A percentile compares a stretch with the other conserved stretches of the same genome.
Evolutionary conservation across 1,140 invertebrate species (phyloP).

Genomic region (Lepidurus apus): DNA sequence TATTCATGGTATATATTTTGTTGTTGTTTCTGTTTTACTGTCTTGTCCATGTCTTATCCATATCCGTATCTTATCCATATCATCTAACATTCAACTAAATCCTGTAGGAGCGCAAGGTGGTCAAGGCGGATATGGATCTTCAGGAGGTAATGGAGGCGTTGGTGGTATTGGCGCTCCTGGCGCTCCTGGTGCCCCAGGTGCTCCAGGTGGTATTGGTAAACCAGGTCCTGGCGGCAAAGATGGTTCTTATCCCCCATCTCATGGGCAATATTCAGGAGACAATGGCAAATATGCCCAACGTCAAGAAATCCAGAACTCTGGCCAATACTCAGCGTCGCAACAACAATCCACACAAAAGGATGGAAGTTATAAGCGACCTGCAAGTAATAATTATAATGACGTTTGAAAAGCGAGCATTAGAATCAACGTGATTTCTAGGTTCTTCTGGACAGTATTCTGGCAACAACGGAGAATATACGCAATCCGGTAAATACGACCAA

Average conservation of each 20-base stretch:
- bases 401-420: not conserved
- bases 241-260: constrained; percentile 23
- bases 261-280: not conserved
- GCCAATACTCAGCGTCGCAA: not conserved
- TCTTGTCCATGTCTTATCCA: no score
- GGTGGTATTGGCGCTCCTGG: constrained; percentile 35
- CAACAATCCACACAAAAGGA: not conserved
- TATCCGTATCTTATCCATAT: no score
- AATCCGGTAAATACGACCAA: not conserved
- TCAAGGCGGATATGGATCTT: constrained; percentile 31
- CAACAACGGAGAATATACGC: not conserved
- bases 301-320: not conserved
- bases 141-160: constrained; percentile 34
- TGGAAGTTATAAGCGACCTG: not conserved
- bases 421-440: not conserved
- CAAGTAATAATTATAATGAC: not conserved
- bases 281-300: not conserved
- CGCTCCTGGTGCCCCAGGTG: constrained; percentile 35
- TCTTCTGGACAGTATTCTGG: constrained; percentile 1
- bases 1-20: not conserved
- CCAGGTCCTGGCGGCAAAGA: constrained; percentile 35
- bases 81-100: not conserved
- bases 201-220: constrained; percentile 30
- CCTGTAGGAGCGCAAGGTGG: constrained; percentile 31
- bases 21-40: no score